These are phyloP conservation scores for Alces alces DNA, from an alignment of 2,113 vertebrate genomes.

Conservation along the genomic window DNA sequence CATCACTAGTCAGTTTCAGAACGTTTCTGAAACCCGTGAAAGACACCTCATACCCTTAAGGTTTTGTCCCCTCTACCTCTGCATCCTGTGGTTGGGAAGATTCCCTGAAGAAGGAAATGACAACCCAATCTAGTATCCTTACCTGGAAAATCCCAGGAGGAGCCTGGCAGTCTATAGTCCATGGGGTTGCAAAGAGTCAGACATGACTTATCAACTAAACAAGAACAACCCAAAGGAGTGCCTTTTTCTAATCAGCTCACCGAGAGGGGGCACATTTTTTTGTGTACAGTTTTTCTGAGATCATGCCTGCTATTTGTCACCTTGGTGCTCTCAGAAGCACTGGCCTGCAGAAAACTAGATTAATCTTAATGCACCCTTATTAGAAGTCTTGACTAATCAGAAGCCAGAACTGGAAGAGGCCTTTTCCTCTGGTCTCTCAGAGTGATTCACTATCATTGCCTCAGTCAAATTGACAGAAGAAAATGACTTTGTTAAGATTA, in stretches of 20 bases:
- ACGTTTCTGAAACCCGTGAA: background rate
- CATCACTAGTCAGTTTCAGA: background rate
- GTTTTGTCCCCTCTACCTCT: background rate
- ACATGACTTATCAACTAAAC: background rate
- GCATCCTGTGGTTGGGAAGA: background rate
- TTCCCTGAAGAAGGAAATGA: background rate
- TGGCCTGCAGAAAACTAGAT: background rate
- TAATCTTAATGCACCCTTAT: background rate
- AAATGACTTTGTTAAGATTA: conserved; percentile 34
- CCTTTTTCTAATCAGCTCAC: background rate
- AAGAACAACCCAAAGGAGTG: background rate
- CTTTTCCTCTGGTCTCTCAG: background rate
- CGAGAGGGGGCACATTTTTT: background rate
- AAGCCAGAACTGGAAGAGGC: background rate
- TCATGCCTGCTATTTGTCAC: background rate
- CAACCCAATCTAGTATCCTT: background rate
- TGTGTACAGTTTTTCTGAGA: background rate
- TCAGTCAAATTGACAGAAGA: background rate
- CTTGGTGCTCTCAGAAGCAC: conserved; percentile 1
- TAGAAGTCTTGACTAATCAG: background rate
- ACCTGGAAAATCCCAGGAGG: background rate
- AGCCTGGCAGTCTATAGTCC: background rate
- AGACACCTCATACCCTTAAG: background rate
- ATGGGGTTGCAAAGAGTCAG: background rate
- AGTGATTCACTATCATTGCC: background rate